Evolutionary conservation across 2,113 vertebrate genomes (phyloP).

Genomic region (Pollachius pollachius): DNA sequence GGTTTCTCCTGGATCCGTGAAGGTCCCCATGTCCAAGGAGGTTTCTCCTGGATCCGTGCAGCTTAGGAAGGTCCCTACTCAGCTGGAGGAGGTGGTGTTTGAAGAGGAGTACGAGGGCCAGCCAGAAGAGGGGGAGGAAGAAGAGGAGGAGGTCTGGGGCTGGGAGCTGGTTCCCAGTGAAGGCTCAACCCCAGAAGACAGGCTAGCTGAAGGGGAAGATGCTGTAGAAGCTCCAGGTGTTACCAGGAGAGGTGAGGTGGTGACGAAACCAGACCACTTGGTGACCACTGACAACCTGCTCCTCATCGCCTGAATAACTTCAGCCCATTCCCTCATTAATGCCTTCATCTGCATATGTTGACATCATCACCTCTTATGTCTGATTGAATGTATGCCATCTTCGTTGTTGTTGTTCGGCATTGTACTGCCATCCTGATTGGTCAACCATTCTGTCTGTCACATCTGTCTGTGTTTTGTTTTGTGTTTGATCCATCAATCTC

Average conservation of each 20-base stretch:
- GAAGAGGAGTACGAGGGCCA: slow-evolving; percentile 63
- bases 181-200: slow-evolving; percentile 70
- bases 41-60: slow-evolving; percentile 71
- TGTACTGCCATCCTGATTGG: slow-evolving; percentile 4
- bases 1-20: slow-evolving; percentile 70
- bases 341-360: slow-evolving; percentile 38
- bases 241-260: slow-evolving; percentile 85
- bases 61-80: slow-evolving; percentile 71
- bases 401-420: slow-evolving; percentile 12
- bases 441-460: slow-evolving; percentile 23
- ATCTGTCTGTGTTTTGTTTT: slow-evolving; percentile 9
- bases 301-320: slow-evolving; percentile 64
- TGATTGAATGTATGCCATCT: slow-evolving; percentile 9
- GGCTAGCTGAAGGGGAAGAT: slow-evolving; percentile 71
- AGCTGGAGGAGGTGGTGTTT: slow-evolving; percentile 68
- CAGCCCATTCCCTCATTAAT: slow-evolving; percentile 45
- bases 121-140: slow-evolving; percentile 39
- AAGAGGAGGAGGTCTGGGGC: slow-evolving; percentile 70
- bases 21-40: slow-evolving; percentile 65
- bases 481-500: too few relatives aligned
- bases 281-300: slow-evolving; percentile 46
- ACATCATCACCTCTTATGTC: slow-evolving; percentile 37
- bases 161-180: slow-evolving; percentile 71
- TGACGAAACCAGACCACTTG: slow-evolving; percentile 56
- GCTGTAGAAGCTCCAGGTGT: slow-evolving; percentile 79